Evolutionary conservation across 2,113 vertebrate species (phyloP).

Genomic region (Oceanites oceanicus): DNA sequence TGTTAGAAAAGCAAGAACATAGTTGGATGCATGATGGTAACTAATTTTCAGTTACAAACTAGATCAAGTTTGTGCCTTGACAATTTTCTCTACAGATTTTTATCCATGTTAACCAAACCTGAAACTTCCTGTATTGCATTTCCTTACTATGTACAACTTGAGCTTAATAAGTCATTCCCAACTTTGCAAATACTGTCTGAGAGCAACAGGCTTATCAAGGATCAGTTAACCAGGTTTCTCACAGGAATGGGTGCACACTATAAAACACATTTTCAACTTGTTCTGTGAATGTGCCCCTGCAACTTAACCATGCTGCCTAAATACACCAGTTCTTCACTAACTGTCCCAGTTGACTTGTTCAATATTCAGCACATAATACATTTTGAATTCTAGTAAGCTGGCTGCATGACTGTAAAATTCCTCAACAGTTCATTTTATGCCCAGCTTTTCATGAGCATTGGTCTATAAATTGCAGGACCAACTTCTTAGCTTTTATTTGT

Average conservation of each 20-base stretch:
- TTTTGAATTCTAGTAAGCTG: neutral
- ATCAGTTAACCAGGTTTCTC: neutral
- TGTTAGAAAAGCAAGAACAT: neutral
- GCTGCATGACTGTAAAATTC: neutral
- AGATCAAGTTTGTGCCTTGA: neutral
- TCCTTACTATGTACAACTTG: neutral
- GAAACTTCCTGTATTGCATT: neutral
- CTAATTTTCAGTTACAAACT: neutral
- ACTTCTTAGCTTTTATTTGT: neutral
- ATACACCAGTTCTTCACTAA: neutral
- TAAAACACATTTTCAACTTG: neutral
- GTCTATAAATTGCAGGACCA: neutral
- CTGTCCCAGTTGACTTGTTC: neutral
- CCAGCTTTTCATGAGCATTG: neutral
- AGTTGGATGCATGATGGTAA: too few relatives aligned
- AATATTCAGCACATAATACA: neutral
- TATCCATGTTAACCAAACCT: neutral
- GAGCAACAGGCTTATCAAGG: neutral
- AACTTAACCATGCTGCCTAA: neutral
- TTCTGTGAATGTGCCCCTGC: fast-evolving
- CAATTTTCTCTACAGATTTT: neutral
- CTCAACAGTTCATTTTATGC: neutral
- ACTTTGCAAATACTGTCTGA: neutral
- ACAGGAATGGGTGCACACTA: neutral
- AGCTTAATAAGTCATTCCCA: neutral